Conservation (phyloP, 2,888 invertebrate species). For the Oxyteleia sp. region DNA sequence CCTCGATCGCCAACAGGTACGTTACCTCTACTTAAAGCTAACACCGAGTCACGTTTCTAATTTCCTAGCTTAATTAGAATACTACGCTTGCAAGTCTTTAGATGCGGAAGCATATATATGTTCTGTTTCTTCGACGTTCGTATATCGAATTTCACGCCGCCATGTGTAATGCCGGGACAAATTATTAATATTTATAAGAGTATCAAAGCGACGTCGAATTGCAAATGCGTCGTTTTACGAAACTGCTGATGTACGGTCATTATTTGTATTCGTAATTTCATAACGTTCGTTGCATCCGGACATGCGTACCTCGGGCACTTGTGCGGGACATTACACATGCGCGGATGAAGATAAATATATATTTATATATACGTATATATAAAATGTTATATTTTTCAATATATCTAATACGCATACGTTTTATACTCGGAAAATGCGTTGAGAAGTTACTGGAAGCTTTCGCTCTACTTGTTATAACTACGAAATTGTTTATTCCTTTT, state of each 20-base stretch:
- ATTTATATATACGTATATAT: too few species aligned
- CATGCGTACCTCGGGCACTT: background rate
- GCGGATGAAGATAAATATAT: too few species aligned
- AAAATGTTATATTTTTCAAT: too few species aligned
- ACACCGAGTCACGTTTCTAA: conserved; percentile 80
- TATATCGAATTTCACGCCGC: conserved; percentile 42
- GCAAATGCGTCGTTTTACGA: conserved; percentile 11
- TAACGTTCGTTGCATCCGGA: conserved; percentile 18
- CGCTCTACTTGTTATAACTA: conserved; percentile 52
- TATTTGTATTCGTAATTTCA: conserved; percentile 9
- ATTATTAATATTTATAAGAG: conserved; percentile 37
- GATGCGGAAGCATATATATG: conserved; percentile 84
- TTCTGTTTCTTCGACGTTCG: conserved; percentile 67
- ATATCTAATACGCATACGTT: conserved; percentile 50
- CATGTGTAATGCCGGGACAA: conserved; percentile 34
- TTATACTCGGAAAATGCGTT: conserved; percentile 54
- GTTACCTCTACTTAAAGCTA: conserved; percentile 75
- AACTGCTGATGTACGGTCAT: background rate
- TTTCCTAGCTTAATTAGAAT: conserved; percentile 80
- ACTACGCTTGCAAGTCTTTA: conserved; percentile 82
- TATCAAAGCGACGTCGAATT: conserved; percentile 19
- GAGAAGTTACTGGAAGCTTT: conserved; percentile 67
- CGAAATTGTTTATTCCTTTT: conserved; percentile 38
- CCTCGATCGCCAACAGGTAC: conserved; percentile 73
- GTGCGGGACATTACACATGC: conserved; percentile 42